Evolutionary conservation across 2,797 vertebrate genomes (phyloP), one percentile per base, ranked within the genome.

Genomic region (Mastacembelus armatus): DNA sequence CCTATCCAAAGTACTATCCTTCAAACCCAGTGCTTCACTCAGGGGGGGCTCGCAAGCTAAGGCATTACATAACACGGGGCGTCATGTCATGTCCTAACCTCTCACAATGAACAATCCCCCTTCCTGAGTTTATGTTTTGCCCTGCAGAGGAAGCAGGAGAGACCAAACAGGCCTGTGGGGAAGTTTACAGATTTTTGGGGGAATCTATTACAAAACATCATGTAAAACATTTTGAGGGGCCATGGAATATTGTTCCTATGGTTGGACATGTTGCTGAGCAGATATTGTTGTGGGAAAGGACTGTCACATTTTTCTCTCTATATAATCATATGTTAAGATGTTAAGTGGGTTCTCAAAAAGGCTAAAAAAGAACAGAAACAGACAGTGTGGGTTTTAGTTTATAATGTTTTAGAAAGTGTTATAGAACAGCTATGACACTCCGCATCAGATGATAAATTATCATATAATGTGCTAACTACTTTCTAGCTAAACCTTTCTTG

Each of bases 51-150:
- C 48, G 51, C 79, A 62, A 84, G 77, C 76, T 61, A 66, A 45
- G 38, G 43, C 24, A 30, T 92, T 93, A 89, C 83, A 81, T 92
- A 94, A 92, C 57, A 27, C 7, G 33, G 74, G 73, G 67, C 69
- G 65, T 80, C 71, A 30, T 87, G 86, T 86, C 90, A 88, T 70
- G 64, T 88, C 85, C 83, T 29, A 71, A 84, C 78, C 79, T 74
- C 79, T 81, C 81, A 83, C 89, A 90, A 88, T 85, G 83, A 90
- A 92, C 89, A 91, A 87, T 89, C 78, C 86, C 75, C 77, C 80
- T 92, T 91, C 90, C 89, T 90, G 87, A 90, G 85, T 93, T 92
- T 81, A 86, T 80, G 86, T 80, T 86, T 68, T 68, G 71, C 78
- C 78, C 81, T 18, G 42, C 76, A 74, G 78, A 90, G 88, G 87